Evolutionary conservation across 1,140 invertebrate genomes (phyloP), one percentile per base, ranked within the genome.

Genomic region (Proctacanthus coquilletti): DNA sequence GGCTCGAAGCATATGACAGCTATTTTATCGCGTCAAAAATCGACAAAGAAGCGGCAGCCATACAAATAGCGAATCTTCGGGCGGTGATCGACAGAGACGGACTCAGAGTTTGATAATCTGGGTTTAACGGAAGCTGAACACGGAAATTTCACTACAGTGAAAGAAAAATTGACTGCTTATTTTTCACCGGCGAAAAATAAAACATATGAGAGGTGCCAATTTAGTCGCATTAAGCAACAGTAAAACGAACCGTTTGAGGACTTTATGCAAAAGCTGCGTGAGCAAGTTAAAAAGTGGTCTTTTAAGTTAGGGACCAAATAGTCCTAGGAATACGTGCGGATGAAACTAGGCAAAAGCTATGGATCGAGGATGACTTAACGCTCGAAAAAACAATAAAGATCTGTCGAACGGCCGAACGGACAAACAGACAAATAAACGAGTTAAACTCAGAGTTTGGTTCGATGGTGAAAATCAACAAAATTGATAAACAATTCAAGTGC

Each of bases 281-380:
- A 13, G 9, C 23, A 38, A 29, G 25, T 38, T 11, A 18, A 21
- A 18, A 38, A 38, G 10, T 38, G 8, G 37, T 31, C 14, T 29
- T 29, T 31, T n/a, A n/a, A n/a, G 13, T 38, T 15, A 38, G 19
- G 23, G 37, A 38, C 27, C 23, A 29, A 38, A 38, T 38, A 29
- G 37, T 38, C 9, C 11, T 29, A 6, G 37, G 37, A 17, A 38
- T 38, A 29, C 11, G 10, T 14, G 13, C 21, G 11, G 36, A 38
- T 18, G n/a, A 8, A 27, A 38, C 36, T 29, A 13, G 36, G n/a
- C 2, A 38, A 18, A 29, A 38, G 23, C 25, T 38, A 29, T 25
- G 21, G 21, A 13, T 17, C 10, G 36, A 38, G 30, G 23, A 25
- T 8, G 21, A 38, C 27, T 29, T 38, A 18, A 14, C 21, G 6